phyloP scores from a whole-genome alignment of 2,797 vertebrate species.

The Clamator glandarius region DNA sequence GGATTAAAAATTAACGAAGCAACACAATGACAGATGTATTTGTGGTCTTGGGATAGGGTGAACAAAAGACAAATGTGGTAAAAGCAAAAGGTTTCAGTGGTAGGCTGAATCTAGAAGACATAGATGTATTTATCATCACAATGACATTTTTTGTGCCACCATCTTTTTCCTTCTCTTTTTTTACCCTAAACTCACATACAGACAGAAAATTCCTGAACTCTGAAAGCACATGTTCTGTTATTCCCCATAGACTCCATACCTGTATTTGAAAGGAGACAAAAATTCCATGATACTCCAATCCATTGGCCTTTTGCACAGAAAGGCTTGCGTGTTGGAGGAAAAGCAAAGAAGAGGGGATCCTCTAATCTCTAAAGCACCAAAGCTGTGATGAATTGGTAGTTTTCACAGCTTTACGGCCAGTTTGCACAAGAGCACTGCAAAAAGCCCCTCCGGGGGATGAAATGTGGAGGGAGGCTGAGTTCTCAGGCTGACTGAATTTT shows the following conservation, averaged over 20 bases:
- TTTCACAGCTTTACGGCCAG: background rate
- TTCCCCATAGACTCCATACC: background rate
- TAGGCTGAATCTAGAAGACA: background rate
- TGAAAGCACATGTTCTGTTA: background rate
- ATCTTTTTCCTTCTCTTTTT: background rate
- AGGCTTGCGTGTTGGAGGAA: background rate
- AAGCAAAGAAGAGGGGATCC: background rate
- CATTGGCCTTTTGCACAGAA: background rate
- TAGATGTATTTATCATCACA: background rate
- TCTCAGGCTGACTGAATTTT: background rate
- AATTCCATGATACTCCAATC: background rate
- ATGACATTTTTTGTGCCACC: background rate
- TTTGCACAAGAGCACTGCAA: background rate
- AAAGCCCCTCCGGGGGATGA: background rate
- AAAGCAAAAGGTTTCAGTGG: background rate
- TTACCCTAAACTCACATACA: background rate
- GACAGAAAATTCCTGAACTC: background rate
- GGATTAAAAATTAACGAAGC: background rate
- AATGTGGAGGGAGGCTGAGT: background rate
- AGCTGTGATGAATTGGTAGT: background rate
- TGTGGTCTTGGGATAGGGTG: background rate
- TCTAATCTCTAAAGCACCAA: background rate
- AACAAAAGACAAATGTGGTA: background rate
- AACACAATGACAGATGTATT: background rate
- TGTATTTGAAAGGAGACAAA: background rate